These are phyloP conservation scores for Dendrocincla fuliginosa DNA, from an alignment of 2,797 vertebrate genomes.

Conservation along the genomic window DNA sequence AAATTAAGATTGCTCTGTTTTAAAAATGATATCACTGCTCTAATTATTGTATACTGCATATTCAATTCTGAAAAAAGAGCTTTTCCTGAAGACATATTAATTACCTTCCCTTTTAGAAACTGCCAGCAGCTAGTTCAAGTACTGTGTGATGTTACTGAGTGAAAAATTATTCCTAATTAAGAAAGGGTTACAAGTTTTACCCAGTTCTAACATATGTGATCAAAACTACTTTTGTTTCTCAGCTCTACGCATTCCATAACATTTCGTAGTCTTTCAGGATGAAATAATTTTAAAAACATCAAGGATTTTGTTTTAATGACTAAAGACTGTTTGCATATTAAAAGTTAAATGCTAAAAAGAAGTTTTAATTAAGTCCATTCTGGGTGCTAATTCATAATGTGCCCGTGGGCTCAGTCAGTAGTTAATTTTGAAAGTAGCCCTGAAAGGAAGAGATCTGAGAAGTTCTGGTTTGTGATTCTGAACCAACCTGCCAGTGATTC, in stretches of 20 bases:
- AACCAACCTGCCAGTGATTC: not conserved
- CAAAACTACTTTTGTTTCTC: constrained; percentile 8
- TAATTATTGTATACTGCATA: constrained; percentile 18
- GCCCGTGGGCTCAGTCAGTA: not conserved
- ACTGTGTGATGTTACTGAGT: constrained; percentile 49
- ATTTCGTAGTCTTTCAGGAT: not conserved
- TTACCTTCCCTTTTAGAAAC: constrained; percentile 58
- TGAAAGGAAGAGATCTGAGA: not conserved
- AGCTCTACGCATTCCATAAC: not conserved
- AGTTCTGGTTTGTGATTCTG: not conserved
- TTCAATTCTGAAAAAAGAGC: not conserved
- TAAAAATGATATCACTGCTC: not conserved
- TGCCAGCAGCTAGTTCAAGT: constrained; percentile 47
- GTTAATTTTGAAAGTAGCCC: not conserved
- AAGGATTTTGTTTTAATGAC: not conserved
- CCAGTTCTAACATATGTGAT: not conserved
- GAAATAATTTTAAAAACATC: not conserved
- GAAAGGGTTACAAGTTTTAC: constrained; percentile 35
- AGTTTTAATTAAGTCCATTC: constrained; percentile 16
- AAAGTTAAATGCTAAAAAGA: not conserved
- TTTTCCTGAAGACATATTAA: constrained; percentile 60
- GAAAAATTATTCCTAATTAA: constrained; percentile 65
- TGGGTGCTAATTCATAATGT: not conserved
- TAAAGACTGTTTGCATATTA: not conserved
- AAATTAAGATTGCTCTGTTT: not conserved